phyloP scores from a whole-genome alignment of 1,140 invertebrate genomes.

The Drosophila burlai region DNA sequence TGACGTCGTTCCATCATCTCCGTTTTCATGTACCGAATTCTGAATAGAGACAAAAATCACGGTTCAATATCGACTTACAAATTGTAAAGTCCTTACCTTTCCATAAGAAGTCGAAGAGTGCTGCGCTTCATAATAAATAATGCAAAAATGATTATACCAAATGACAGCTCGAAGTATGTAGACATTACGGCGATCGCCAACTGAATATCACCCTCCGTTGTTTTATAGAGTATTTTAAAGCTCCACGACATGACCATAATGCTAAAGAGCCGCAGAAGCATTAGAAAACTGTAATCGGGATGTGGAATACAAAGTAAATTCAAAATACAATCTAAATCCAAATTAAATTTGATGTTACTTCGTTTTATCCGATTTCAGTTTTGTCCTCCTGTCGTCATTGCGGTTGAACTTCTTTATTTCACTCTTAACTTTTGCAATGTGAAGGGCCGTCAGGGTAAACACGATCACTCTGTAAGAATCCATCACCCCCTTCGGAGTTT shows the following conservation, averaged over 20 bases:
- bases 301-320: neutral
- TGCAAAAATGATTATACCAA: neutral
- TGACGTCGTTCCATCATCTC: neutral
- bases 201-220: neutral
- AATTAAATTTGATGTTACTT: neutral
- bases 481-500: neutral
- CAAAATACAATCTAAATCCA: too few relatives aligned
- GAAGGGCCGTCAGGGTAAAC: neutral
- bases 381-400: neutral
- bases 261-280: constrained; percentile 6
- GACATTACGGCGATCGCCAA: fast-evolving
- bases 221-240: fast-evolving
- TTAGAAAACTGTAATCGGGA: neutral
- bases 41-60: neutral
- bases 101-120: neutral
- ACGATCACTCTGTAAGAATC: neutral
- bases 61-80: too few relatives aligned
- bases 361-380: neutral
- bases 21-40: neutral
- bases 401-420: neutral
- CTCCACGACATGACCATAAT: constrained; percentile 1
- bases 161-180: fast-evolving
- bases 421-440: neutral
- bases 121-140: constrained; percentile 2
- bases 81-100: neutral